phyloP scores from a whole-genome alignment of 1,140 invertebrate species.

The Eumaeus atala region DNA sequence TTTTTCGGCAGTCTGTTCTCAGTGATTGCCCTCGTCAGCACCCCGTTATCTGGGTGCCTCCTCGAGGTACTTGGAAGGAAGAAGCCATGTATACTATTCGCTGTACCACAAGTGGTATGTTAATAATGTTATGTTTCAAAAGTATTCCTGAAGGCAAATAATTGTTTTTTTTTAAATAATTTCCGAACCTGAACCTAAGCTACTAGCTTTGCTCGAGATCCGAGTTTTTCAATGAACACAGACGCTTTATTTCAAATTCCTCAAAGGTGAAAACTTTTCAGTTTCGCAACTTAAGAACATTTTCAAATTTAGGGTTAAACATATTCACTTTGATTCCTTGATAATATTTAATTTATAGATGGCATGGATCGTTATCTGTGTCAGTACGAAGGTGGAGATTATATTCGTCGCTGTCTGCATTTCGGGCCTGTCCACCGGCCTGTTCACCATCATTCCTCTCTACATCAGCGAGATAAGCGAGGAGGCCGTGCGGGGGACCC shows the following conservation, averaged over 20 bases:
- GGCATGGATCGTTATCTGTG: constrained; percentile 13
- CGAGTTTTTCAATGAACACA: too few relatives aligned
- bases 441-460: constrained; percentile 26
- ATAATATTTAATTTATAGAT: constrained; percentile 9
- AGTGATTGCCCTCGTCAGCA: constrained; percentile 21
- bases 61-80: constrained; percentile 20
- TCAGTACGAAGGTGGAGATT: constrained; percentile 14
- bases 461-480: constrained; percentile 59
- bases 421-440: constrained; percentile 13
- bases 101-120: constrained; percentile 20
- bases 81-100: constrained; percentile 18
- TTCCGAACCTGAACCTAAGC: too few relatives aligned
- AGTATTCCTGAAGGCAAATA: too few relatives aligned
- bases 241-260: too few relatives aligned
- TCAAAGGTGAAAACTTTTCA: too few relatives aligned
- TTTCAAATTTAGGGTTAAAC: too few relatives aligned
- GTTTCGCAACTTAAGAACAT: too few relatives aligned
- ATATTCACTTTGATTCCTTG: too few relatives aligned
- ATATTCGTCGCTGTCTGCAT: constrained; percentile 16
- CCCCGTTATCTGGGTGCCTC: constrained; percentile 17
- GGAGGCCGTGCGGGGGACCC: constrained; percentile 44
- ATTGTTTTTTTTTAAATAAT: too few relatives aligned
- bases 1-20: constrained; percentile 19
- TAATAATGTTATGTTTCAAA: constrained; percentile 7
- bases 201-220: too few relatives aligned